phyloP scores from a whole-genome alignment of 2,888 invertebrate genomes.

The Callimorpha dominula region DNA sequence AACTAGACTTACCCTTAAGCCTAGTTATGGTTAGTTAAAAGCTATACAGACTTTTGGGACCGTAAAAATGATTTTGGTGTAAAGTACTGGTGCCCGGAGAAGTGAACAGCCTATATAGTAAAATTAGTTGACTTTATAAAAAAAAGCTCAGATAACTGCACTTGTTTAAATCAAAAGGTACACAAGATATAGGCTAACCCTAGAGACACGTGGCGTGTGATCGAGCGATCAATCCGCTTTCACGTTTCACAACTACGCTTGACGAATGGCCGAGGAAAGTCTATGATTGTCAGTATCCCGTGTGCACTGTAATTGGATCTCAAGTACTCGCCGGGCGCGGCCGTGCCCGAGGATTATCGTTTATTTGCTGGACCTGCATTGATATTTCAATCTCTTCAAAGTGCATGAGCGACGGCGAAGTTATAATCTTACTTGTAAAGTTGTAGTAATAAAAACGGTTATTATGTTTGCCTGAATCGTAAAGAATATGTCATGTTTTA shows the following conservation, averaged over 20 bases:
- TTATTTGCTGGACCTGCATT: slow-evolving; percentile 40
- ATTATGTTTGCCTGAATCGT: slow-evolving; percentile 19
- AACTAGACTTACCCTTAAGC: background rate
- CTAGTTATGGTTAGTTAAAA: no score
- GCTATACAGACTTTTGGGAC: background rate
- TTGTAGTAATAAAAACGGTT: slow-evolving; percentile 18
- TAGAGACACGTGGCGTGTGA: slow-evolving; percentile 63
- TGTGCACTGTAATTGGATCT: slow-evolving; percentile 60
- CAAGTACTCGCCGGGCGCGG: slow-evolving; percentile 46
- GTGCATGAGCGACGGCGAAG: slow-evolving; percentile 32
- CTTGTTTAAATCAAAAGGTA: background rate
- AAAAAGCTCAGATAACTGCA: background rate
- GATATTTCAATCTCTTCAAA: slow-evolving; percentile 48
- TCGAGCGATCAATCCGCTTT: slow-evolving; percentile 72
- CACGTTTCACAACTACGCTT: slow-evolving; percentile 60
- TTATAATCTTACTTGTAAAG: slow-evolving; percentile 22
- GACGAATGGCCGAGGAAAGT: slow-evolving; percentile 65
- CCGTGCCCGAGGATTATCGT: slow-evolving; percentile 29
- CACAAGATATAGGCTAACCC: slow-evolving; percentile 15
- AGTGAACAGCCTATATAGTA: background rate
- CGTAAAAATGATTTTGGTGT: background rate
- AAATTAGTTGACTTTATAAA: background rate
- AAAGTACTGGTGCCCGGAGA: background rate
- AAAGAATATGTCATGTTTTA: slow-evolving; percentile 42
- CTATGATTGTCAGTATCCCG: slow-evolving; percentile 60